These are phyloP conservation scores for Drosophila acutilabella DNA, from an alignment of 2,888 invertebrate genomes.

Conservation along the genomic window DNA sequence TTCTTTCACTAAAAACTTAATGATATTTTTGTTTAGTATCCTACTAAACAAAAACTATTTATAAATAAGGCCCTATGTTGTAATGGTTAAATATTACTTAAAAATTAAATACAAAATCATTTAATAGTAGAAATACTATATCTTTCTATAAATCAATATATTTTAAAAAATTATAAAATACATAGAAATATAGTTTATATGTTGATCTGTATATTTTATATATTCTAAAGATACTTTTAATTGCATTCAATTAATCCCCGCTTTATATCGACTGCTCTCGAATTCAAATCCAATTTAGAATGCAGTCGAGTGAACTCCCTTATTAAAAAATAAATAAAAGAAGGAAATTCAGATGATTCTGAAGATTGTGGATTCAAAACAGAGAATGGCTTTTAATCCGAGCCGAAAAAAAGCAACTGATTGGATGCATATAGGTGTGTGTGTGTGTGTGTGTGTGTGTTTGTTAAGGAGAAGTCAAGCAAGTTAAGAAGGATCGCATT, in stretches of 20 bases:
- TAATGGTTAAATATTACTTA: too few relatives aligned
- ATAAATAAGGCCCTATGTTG: too few relatives aligned
- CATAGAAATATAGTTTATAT: too few relatives aligned
- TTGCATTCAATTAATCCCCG: not conserved
- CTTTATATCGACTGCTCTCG: not conserved
- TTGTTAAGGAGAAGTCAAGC: slow-evolving; percentile 1
- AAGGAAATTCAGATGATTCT: not conserved
- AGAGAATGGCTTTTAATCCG: slow-evolving; percentile 19
- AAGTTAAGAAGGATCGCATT: slow-evolving; percentile 20
- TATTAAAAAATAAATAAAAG: slow-evolving; percentile 5
- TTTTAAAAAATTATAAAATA: too few relatives aligned
- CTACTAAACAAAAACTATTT: too few relatives aligned
- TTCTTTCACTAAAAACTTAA: too few relatives aligned
- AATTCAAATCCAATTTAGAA: slow-evolving; percentile 1
- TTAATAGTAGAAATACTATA: too few relatives aligned
- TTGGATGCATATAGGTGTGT: not conserved
- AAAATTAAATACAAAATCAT: too few relatives aligned
- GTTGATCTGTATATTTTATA: too few relatives aligned
- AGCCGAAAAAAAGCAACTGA: not conserved
- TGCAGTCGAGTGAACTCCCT: not conserved
- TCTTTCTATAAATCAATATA: too few relatives aligned
- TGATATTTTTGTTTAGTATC: too few relatives aligned
- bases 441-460: not conserved
- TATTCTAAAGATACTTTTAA: too few relatives aligned
- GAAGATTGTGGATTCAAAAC: slow-evolving; percentile 3